A percentile compares a stretch with the other conserved stretches of the same genome.
Evolutionary conservation across 2,113 vertebrate species (phyloP).

Genomic region (Phyllostomus discolor): DNA sequence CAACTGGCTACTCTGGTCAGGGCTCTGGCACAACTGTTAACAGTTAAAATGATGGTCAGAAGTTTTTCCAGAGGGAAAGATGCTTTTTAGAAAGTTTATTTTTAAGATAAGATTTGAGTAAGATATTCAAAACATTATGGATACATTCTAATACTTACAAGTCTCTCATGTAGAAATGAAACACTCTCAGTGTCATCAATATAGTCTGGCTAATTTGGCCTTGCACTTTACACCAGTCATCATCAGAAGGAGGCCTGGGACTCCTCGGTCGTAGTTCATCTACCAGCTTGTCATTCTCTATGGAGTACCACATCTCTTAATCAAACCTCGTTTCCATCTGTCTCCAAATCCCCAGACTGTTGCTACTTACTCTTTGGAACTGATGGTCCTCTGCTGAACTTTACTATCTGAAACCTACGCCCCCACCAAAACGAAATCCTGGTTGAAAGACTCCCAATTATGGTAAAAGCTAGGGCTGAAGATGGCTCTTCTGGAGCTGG

Average conservation of each 20-base stretch:
- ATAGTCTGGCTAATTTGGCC: background rate
- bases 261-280: background rate
- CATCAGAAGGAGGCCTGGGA: background rate
- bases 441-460: background rate
- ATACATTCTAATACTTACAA: background rate
- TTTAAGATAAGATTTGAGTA: background rate
- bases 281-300: background rate
- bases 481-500: background rate
- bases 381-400: background rate
- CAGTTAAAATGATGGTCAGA: background rate
- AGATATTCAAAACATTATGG: background rate
- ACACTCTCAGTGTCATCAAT: background rate
- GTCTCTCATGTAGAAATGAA: background rate
- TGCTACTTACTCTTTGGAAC: background rate
- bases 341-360: background rate
- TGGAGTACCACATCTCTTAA: background rate
- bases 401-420: background rate
- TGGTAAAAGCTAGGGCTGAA: background rate
- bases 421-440: background rate
- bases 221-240: background rate
- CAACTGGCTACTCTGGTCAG: too few relatives aligned
- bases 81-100: background rate
- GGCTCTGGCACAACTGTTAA: background rate
- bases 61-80: background rate
- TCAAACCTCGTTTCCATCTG: background rate